phyloP scores from a whole-genome alignment of 2,888 invertebrate species.

The Lissonota sp. region DNA sequence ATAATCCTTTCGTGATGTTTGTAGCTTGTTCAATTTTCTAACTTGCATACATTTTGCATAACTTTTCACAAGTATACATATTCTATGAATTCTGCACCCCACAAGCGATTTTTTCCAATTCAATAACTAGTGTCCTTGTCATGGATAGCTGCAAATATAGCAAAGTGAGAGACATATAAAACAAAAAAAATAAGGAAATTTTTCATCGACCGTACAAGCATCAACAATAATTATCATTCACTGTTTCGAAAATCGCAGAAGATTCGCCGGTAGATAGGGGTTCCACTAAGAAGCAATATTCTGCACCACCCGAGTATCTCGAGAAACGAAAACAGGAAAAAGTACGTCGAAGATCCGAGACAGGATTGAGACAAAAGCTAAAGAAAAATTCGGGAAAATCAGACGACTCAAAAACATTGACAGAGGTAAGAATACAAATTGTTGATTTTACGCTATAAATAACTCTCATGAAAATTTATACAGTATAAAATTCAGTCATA shows the following conservation, averaged over 20 bases:
- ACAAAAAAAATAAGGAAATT: no score
- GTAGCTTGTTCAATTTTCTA: no score
- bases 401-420: slow-evolving; percentile 71
- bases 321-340: slow-evolving; percentile 92
- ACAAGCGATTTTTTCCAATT: no score
- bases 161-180: no score
- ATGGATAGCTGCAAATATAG: no score
- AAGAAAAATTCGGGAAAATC: slow-evolving; percentile 86
- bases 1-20: no score
- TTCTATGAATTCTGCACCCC: no score
- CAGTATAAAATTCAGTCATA: background rate
- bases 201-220: no score
- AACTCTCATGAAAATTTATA: background rate
- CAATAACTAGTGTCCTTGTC: no score
- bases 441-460: background rate
- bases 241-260: slow-evolving; percentile 83
- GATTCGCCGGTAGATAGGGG: slow-evolving; percentile 88
- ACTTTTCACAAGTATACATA: no score
- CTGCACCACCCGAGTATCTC: slow-evolving; percentile 93
- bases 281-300: slow-evolving; percentile 90
- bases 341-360: slow-evolving; percentile 88
- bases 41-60: no score
- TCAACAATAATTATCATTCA: background rate
- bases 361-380: slow-evolving; percentile 86
- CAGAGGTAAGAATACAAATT: slow-evolving; percentile 72